phyloP scores from a whole-genome alignment of 2,888 invertebrate species.

The Ypsolopha sequella region DNA sequence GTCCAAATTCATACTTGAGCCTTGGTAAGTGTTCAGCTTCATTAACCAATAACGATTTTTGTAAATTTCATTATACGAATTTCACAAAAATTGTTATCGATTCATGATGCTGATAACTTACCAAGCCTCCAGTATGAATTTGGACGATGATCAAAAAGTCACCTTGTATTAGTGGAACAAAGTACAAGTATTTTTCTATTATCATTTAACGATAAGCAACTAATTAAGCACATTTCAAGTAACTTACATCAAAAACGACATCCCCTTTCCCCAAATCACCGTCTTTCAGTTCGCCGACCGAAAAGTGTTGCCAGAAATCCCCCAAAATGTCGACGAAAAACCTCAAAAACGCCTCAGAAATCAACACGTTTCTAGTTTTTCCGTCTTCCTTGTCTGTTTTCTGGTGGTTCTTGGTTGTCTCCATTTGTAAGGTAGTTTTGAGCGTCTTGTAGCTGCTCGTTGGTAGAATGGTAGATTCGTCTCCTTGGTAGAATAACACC shows the following conservation, averaged over 20 bases:
- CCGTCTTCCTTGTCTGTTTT: conserved; percentile 42
- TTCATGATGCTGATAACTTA: too few relatives aligned
- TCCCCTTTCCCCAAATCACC: conserved; percentile 40
- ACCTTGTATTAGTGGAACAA: too few relatives aligned
- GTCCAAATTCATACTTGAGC: too few relatives aligned
- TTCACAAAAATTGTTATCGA: too few relatives aligned
- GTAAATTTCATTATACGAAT: too few relatives aligned
- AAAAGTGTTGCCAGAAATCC: conserved; percentile 74
- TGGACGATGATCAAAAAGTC: too few relatives aligned
- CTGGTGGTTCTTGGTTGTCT: conserved; percentile 35
- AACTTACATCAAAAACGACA: conserved; percentile 53
- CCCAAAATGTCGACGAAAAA: conserved; percentile 84
- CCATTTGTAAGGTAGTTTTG: conserved; percentile 63
- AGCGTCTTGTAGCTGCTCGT: conserved; percentile 77
- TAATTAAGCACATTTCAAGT: neutral
- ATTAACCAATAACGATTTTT: too few relatives aligned
- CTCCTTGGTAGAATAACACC: conserved; percentile 77
- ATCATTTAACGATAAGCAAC: neutral
- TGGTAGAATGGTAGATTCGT: conserved; percentile 83
- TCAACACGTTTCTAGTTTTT: conserved; percentile 75
- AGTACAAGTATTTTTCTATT: too few relatives aligned
- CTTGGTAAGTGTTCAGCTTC: too few relatives aligned
- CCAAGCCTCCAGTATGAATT: too few relatives aligned
- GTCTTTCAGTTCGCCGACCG: conserved; percentile 28
- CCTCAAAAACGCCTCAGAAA: conserved; percentile 83